Conservation (phyloP, 1,140 invertebrate genomes). For the Cydia pomonella region DNA sequence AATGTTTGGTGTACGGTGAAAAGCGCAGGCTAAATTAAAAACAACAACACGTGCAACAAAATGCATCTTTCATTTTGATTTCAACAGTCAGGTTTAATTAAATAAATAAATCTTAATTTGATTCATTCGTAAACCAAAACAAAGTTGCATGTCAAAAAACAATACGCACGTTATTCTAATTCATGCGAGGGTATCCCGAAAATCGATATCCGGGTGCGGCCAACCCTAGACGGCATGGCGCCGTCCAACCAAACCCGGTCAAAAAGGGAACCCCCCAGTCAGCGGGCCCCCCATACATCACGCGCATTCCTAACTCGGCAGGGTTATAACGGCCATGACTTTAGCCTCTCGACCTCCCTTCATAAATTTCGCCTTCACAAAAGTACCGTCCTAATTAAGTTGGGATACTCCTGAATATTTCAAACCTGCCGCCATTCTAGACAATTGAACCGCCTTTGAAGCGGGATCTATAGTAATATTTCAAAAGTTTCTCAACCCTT, state of each 20-base stretch:
- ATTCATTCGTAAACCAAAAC: conserved; percentile 30
- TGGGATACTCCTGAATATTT: conserved; percentile 61
- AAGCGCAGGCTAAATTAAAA: neutral
- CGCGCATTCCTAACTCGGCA: conserved; percentile 49
- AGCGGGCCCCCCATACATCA: conserved; percentile 57
- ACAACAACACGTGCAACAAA: neutral
- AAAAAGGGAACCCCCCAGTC: conserved; percentile 59
- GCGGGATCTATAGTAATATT: conserved; percentile 47
- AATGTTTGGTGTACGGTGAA: neutral
- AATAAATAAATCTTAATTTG: neutral
- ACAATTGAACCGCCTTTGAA: conserved; percentile 44
- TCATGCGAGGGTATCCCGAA: conserved; percentile 38
- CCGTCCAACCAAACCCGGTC: conserved; percentile 59
- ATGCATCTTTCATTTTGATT: neutral
- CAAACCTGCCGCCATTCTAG: conserved; percentile 42
- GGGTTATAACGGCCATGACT: conserved; percentile 56
- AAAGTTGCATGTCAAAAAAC: conserved; percentile 40
- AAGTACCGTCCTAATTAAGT: conserved; percentile 62
- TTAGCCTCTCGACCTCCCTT: conserved; percentile 49
- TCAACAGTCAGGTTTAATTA: neutral
- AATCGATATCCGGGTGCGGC: conserved; percentile 48
- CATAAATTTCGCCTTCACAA: conserved; percentile 57
- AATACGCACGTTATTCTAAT: conserved; percentile 40
- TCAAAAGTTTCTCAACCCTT: conserved; percentile 39
- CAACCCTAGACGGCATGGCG: conserved; percentile 63